These are phyloP conservation scores for Nibea coibor DNA, from an alignment of 2,113 vertebrate genomes.

Conservation along the genomic window DNA sequence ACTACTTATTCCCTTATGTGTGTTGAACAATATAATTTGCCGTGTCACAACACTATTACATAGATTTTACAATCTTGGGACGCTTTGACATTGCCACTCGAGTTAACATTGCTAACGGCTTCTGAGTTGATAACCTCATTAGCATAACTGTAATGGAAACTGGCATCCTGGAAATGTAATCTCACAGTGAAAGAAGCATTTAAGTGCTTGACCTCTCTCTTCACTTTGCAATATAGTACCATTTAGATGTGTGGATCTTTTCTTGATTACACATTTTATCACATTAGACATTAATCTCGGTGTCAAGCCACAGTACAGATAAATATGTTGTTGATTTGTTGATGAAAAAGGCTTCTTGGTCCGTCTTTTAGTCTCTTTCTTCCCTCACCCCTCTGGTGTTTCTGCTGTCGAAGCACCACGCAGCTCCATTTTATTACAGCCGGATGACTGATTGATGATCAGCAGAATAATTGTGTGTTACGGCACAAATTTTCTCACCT, in stretches of 20 bases:
- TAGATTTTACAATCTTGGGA: neutral
- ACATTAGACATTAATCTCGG: neutral
- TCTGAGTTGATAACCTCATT: neutral
- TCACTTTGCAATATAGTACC: neutral
- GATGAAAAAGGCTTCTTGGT: neutral
- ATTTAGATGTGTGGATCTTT: neutral
- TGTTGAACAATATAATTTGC: neutral
- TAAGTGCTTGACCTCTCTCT: neutral
- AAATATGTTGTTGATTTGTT: neutral
- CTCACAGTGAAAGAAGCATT: neutral
- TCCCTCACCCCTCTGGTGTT: neutral
- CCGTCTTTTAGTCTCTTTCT: neutral
- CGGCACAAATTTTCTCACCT: neutral
- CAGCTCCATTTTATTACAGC: neutral
- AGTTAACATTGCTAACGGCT: neutral
- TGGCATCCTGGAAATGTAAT: neutral
- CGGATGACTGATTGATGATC: neutral
- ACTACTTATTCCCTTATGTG: neutral
- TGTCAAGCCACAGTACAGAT: neutral
- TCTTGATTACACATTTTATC: neutral
- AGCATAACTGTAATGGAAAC: neutral
- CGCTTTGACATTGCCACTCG: neutral
- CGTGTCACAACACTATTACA: neutral
- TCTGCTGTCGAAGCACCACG: slow-evolving; percentile 1
- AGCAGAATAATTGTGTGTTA: neutral